These are phyloP conservation scores for Eumerus sabulonum DNA, from an alignment of 2,888 invertebrate genomes.

Conservation along the genomic window DNA sequence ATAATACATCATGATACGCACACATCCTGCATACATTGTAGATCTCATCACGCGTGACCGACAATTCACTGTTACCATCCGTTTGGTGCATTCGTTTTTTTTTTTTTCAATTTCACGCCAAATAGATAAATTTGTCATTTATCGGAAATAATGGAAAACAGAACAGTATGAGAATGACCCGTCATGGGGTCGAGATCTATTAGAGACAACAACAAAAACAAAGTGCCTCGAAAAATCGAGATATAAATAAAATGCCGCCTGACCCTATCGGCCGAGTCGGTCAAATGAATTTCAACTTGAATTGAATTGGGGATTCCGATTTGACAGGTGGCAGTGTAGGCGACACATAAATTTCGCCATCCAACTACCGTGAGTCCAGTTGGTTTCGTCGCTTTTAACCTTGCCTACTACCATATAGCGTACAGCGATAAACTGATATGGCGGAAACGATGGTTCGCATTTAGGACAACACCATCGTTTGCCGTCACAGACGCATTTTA, in stretches of 20 bases:
- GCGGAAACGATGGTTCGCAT: conserved; percentile 22
- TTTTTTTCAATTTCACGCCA: conserved; percentile 4
- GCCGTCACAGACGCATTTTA: conserved; percentile 53
- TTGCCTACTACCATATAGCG: conserved; percentile 5
- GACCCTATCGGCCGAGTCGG: conserved; percentile 60
- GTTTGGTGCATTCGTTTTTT: background rate
- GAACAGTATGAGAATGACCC: background rate
- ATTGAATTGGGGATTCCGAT: conserved; percentile 73
- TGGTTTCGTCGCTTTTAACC: conserved; percentile 18
- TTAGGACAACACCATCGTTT: conserved; percentile 60
- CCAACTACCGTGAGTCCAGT: conserved; percentile 6
- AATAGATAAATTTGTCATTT: conserved; percentile 64
- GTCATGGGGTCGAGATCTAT: conserved; percentile 43
- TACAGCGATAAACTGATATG: conserved; percentile 2
- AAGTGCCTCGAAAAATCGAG: conserved; percentile 61
- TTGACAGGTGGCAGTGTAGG: conserved; percentile 71
- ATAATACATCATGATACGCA: conserved; percentile 28
- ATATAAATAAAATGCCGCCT: conserved; percentile 49
- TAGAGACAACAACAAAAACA: conserved; percentile 63
- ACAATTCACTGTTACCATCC: conserved; percentile 55
- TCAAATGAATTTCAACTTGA: conserved; percentile 71
- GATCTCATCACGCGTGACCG: conserved; percentile 63
- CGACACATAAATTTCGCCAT: conserved; percentile 64
- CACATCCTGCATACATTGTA: conserved; percentile 19
- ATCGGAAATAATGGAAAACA: conserved; percentile 44